These are phyloP conservation scores for Sebastes melanostomus DNA, from an alignment of 2,797 vertebrate species.

Conservation along the genomic window DNA sequence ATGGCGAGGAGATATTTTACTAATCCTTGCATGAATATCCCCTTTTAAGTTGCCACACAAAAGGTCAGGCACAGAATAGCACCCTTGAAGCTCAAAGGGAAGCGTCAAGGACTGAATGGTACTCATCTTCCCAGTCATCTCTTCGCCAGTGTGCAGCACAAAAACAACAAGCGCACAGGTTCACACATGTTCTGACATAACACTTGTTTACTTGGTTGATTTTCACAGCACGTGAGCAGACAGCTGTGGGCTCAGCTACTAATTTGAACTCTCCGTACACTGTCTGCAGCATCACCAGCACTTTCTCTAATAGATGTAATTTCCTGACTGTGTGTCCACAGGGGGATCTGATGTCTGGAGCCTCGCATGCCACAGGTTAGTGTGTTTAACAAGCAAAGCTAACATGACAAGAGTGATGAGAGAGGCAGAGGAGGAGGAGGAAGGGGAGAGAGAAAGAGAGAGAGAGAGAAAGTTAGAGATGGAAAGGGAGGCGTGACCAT, in stretches of 20 bases:
- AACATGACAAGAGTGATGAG: conserved; percentile 34
- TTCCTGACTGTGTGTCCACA: conserved; percentile 53
- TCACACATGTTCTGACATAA: conserved; percentile 2
- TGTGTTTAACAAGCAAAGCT: conserved; percentile 39
- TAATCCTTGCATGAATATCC: not conserved
- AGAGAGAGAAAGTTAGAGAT: not conserved
- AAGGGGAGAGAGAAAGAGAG: not conserved
- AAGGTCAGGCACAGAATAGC: not conserved
- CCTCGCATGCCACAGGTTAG: conserved; percentile 27
- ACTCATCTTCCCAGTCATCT: not conserved
- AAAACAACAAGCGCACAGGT: not conserved
- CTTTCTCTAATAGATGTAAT: conserved; percentile 72
- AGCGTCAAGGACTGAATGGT: not conserved
- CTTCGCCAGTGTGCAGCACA: not conserved
- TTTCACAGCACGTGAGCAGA: conserved; percentile 11
- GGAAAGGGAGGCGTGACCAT: not conserved
- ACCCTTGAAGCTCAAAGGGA: not conserved
- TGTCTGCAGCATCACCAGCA: conserved; percentile 52
- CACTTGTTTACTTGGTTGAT: conserved; percentile 21
- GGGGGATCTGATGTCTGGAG: conserved; percentile 24
- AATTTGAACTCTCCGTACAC: conserved; percentile 8
- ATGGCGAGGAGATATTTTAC: not conserved
- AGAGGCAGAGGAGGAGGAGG: not conserved
- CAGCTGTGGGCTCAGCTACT: conserved; percentile 4
- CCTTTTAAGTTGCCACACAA: not conserved